These are phyloP conservation scores for Condylostylus longicornis DNA, from an alignment of 1,140 invertebrate genomes.

Conservation along the genomic window DNA sequence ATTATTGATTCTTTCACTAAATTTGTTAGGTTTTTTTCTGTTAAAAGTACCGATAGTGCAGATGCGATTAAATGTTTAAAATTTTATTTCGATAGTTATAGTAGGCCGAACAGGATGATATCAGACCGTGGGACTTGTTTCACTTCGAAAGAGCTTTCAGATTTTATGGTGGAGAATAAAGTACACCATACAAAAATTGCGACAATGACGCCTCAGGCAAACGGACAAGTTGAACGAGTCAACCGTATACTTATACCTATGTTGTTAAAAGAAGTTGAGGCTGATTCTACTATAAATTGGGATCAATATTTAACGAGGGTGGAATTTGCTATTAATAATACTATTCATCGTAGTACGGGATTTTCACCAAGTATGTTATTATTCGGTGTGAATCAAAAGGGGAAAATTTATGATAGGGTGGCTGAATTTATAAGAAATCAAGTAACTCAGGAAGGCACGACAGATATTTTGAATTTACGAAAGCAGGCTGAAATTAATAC, in stretches of 20 bases:
- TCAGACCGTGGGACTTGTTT: slow-evolving; percentile 19
- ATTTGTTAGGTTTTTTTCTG: slow-evolving; percentile 7
- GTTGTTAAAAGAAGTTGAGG: slow-evolving; percentile 8
- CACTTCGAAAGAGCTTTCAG: slow-evolving; percentile 16
- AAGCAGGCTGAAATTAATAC: too few species aligned
- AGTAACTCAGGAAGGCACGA: not conserved
- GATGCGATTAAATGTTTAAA: slow-evolving; percentile 15
- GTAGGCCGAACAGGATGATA: slow-evolving; percentile 14
- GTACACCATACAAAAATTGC: slow-evolving; percentile 10
- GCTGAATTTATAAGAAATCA: slow-evolving; percentile 6
- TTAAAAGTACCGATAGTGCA: slow-evolving; percentile 12
- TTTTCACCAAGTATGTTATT: slow-evolving; percentile 12
- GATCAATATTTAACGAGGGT: slow-evolving; percentile 10
- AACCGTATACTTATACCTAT: slow-evolving; percentile 13
- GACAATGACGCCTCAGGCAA: slow-evolving; percentile 9
- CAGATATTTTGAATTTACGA: slow-evolving; percentile 4
- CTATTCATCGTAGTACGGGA: slow-evolving; percentile 12
- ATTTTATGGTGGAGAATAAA: slow-evolving; percentile 9
- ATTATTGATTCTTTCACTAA: slow-evolving; percentile 26
- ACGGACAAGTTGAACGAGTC: slow-evolving; percentile 15
- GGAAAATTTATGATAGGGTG: slow-evolving; percentile 5
- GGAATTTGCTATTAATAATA: slow-evolving; percentile 19
- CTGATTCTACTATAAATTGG: slow-evolving; percentile 9
- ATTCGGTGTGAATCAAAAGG: slow-evolving; percentile 9
- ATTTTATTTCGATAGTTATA: slow-evolving; percentile 8